Conservation (phyloP, 2,797 vertebrate species). For the Amblyraja radiata region DNA sequence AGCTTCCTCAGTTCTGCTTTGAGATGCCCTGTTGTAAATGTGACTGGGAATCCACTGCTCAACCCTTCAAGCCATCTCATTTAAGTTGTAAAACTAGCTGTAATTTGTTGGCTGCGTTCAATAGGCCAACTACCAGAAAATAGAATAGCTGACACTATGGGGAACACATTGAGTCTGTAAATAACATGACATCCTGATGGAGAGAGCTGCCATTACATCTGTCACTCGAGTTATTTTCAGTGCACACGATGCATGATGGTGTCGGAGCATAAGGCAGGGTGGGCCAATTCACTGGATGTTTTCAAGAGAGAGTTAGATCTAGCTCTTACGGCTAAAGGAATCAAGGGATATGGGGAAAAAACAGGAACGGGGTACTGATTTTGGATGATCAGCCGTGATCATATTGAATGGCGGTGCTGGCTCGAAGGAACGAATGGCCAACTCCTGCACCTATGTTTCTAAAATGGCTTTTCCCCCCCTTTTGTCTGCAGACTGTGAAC, state of each 20-base stretch:
- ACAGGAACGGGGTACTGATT: no score
- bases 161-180: not conserved
- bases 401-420: no score
- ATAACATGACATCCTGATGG: not conserved
- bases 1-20: not conserved
- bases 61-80: not conserved
- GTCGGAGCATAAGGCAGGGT: not conserved
- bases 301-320: no score
- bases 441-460: no score
- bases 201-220: not conserved
- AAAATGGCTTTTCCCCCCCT: not conserved
- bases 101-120: not conserved
- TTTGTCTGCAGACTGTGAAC: constrained; percentile 11
- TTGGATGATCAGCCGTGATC: no score
- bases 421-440: no score
- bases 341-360: no score
- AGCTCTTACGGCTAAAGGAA: no score
- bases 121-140: not conserved
- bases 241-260: not conserved
- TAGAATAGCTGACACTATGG: not conserved
- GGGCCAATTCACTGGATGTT: no score
- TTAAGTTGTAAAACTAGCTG: not conserved
- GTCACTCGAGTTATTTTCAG: not conserved
- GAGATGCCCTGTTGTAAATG: not conserved
- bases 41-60: not conserved